These are phyloP conservation scores for Drosophila melanica DNA, from an alignment of 1,140 invertebrate genomes.

Conservation along the genomic window DNA sequence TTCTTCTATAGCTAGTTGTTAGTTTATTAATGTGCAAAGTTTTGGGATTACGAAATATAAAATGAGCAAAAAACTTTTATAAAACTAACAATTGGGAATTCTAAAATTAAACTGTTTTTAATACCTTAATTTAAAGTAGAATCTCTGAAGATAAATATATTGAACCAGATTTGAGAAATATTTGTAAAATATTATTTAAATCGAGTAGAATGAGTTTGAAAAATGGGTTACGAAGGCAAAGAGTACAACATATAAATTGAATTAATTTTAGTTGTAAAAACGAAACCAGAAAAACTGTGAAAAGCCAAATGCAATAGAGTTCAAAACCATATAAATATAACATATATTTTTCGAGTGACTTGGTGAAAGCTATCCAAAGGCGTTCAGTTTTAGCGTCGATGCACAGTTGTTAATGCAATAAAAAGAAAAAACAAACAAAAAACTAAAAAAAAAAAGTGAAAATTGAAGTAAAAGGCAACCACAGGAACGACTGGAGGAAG, in stretches of 20 bases:
- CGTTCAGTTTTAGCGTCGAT: background rate
- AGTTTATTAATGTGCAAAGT: no score
- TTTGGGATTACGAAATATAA: no score
- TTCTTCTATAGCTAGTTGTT: no score
- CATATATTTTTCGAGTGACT: constrained; percentile 5
- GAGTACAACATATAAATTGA: background rate
- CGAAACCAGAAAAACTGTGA: background rate
- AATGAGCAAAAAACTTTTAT: no score
- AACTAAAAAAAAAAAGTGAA: constrained; percentile 4
- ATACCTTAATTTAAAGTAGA: no score
- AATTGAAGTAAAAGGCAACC: background rate
- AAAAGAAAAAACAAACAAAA: background rate
- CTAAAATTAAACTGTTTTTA: no score
- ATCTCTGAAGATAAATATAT: no score
- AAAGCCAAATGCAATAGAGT: constrained; percentile 1
- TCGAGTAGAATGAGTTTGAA: no score
- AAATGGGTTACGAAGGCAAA: background rate
- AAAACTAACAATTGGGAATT: no score
- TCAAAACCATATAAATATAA: background rate
- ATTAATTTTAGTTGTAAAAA: background rate
- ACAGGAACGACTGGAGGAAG: background rate
- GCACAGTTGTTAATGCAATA: constrained; percentile 1
- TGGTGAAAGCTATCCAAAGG: constrained; percentile 4
- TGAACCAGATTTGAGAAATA: no score
- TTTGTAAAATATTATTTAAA: no score